A percentile compares a stretch with the other conserved stretches of the same genome.
These are phyloP conservation scores for Oegoconia quadripuncta DNA, from an alignment of 2,888 invertebrate genomes.

Conservation along the genomic window DNA sequence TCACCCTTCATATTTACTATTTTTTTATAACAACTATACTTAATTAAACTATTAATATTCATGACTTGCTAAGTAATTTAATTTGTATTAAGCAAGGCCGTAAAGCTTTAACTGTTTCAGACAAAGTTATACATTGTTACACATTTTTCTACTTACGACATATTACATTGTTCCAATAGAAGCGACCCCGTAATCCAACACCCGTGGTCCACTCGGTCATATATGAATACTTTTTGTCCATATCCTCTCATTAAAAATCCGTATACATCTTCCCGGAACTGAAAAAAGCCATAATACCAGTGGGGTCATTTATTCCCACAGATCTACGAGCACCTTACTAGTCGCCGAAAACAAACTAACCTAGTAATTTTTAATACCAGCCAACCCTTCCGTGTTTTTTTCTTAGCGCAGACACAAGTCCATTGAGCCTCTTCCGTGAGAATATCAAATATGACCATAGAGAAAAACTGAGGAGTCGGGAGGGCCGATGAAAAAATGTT, in stretches of 20 bases:
- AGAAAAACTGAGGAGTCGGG: no score
- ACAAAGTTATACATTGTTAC: no score
- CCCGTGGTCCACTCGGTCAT: conserved; percentile 46
- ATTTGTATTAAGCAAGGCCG: no score
- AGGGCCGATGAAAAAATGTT: conserved; percentile 35
- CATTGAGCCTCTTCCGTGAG: conserved; percentile 74
- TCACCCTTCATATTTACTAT: no score
- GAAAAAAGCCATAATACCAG: conserved; percentile 51
- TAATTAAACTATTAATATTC: no score
- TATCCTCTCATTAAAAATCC: conserved; percentile 56
- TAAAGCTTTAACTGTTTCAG: no score
- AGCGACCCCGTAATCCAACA: conserved; percentile 46
- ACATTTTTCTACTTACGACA: no score
- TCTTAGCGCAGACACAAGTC: conserved; percentile 42
- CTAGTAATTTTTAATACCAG: conserved; percentile 69
- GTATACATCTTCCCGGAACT: conserved; percentile 72
- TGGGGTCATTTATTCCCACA: conserved; percentile 76
- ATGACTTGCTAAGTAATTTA: no score
- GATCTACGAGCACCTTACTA: conserved; percentile 65
- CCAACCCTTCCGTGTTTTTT: conserved; percentile 74
- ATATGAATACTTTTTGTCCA: conserved; percentile 48
- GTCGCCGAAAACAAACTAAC: conserved; percentile 58
- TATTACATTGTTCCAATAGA: no score
- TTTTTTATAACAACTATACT: no score
- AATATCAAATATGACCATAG: conserved; percentile 67